A percentile compares a stretch with the other conserved stretches of the same genome.
Conservation (phyloP, 1,140 invertebrate genomes). For the Drosophila sturtevanti region DNA sequence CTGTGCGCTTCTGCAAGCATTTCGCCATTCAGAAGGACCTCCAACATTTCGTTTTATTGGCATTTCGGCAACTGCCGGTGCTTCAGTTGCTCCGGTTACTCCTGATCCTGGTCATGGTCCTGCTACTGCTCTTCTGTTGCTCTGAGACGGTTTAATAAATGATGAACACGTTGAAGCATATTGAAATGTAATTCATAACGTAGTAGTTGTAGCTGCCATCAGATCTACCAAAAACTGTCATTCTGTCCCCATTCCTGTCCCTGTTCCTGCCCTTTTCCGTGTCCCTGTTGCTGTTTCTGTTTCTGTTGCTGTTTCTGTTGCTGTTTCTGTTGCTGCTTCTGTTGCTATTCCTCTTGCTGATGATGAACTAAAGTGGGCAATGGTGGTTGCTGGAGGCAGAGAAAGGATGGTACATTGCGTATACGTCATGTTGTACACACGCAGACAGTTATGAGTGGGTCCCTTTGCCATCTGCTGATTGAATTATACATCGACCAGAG, state of each 20-base stretch:
- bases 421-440: constrained; percentile 47
- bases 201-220: constrained; percentile 30
- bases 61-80: constrained; percentile 34
- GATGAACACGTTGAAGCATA: constrained; percentile 77
- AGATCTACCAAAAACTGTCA: constrained; percentile 5
- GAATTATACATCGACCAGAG: constrained; percentile 44
- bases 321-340: background rate
- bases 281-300: background rate
- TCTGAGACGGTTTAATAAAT: constrained; percentile 63
- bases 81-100: background rate
- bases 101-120: background rate
- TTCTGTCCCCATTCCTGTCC: background rate
- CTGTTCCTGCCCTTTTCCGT: background rate
- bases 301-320: background rate
- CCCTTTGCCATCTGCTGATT: constrained; percentile 39
- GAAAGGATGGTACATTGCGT: constrained; percentile 19
- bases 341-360: background rate
- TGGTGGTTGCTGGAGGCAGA: background rate
- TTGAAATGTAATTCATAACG: constrained; percentile 79
- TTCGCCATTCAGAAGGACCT: constrained; percentile 42
- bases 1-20: constrained; percentile 38
- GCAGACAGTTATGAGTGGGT: constrained; percentile 16
- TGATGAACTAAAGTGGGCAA: background rate
- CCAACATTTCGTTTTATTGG: constrained; percentile 51
- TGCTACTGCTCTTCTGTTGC: constrained; percentile 4